Percentiles rank a stretch among this genome's conserved stretches.
Evolutionary conservation across 2,113 vertebrate genomes (phyloP).

Genomic region (Hystrix brachyura): DNA sequence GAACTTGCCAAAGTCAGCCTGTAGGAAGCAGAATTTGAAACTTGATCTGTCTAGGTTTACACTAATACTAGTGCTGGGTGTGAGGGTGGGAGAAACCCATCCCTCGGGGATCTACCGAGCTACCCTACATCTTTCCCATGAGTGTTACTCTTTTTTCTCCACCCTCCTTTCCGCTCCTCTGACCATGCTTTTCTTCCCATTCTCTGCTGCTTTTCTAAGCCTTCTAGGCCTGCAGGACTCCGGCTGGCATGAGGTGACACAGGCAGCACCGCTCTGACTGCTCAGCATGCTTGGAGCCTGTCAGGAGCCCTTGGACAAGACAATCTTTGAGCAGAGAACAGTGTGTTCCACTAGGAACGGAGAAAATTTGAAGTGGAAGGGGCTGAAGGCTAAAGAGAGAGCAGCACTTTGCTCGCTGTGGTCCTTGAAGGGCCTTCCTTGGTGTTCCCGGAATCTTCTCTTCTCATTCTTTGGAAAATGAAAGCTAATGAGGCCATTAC

Average conservation of each 20-base stretch:
- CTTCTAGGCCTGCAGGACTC: neutral
- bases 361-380: neutral
- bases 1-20: neutral
- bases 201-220: neutral
- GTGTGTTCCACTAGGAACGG: neutral
- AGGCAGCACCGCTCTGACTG: neutral
- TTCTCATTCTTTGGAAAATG: neutral
- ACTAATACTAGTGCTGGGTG: neutral
- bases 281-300: neutral
- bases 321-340: neutral
- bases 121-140: neutral
- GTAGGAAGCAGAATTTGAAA: neutral
- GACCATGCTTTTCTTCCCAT: neutral
- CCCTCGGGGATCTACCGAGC: neutral
- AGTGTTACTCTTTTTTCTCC: neutral
- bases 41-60: neutral
- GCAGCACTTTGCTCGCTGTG: neutral
- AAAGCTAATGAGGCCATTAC: neutral
- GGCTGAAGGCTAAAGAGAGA: neutral
- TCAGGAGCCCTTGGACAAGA: neutral
- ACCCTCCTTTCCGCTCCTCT: neutral
- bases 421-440: neutral
- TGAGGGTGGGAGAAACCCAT: neutral
- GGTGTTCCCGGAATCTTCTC: neutral
- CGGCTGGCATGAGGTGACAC: neutral